Evolutionary conservation across 1,140 invertebrate genomes (phyloP).

Genomic region (Drosophila micromelanica): DNA sequence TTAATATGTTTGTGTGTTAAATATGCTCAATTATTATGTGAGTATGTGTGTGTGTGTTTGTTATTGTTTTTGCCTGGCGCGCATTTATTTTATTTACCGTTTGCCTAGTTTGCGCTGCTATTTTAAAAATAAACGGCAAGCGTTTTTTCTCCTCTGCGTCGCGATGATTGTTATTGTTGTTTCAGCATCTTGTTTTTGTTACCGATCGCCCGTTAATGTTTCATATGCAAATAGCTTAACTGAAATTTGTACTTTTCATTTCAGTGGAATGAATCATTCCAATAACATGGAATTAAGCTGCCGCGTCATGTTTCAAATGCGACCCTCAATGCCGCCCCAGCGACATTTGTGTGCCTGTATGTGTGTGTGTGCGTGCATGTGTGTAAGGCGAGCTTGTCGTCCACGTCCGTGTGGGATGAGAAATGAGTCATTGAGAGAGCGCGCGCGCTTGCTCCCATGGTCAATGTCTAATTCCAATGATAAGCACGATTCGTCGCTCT

Average conservation of each 20-base stretch:
- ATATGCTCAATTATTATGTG: conserved; percentile 40
- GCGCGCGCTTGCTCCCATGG: conserved; percentile 10
- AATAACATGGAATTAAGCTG: conserved; percentile 70
- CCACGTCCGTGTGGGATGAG: conserved; percentile 41
- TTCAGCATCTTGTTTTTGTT: conserved; percentile 11
- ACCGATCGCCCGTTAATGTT: conserved; percentile 38
- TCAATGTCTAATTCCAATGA: conserved; percentile 51
- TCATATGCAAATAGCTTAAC: conserved; percentile 58
- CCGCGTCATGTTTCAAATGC: conserved; percentile 40
- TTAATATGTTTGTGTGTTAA: conserved; percentile 46
- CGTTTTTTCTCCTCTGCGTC: conserved; percentile 20
- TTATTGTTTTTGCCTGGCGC: conserved; percentile 28
- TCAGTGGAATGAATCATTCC: conserved; percentile 58
- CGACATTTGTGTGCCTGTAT: conserved; percentile 1
- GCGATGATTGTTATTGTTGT: not conserved
- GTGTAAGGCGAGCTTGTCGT: conserved; percentile 49
- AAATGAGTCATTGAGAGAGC: conserved; percentile 33
- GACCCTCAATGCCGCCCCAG: conserved; percentile 38
- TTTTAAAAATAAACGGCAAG: conserved; percentile 30
- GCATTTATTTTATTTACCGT: conserved; percentile 66
- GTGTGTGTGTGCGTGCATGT: conserved; percentile 14
- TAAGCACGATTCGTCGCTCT: conserved; percentile 37
- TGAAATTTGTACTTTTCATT: conserved; percentile 60
- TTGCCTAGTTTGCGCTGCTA: conserved; percentile 46
- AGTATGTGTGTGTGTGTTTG: conserved; percentile 9